These are phyloP conservation scores for Cottoperca gobio DNA, from an alignment of 2,797 vertebrate species.

Conservation along the genomic window DNA sequence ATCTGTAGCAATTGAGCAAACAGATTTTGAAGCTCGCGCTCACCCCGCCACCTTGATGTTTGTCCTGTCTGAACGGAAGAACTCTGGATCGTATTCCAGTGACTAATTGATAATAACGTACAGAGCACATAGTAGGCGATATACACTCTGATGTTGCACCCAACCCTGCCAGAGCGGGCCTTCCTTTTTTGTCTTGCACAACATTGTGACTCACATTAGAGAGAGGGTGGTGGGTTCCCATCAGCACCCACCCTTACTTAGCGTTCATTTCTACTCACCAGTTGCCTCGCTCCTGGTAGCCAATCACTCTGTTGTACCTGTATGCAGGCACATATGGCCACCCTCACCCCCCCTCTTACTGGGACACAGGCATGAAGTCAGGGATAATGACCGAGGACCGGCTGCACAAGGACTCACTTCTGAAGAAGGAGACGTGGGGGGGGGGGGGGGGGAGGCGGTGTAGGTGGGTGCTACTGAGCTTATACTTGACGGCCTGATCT, in stretches of 20 bases:
- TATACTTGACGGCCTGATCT: conserved; percentile 32
- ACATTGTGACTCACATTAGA: background rate
- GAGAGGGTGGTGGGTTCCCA: background rate
- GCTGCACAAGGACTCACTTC: conserved; percentile 4
- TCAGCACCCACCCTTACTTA: background rate
- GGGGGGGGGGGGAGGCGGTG: conserved; percentile 20
- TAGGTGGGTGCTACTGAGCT: conserved; percentile 29
- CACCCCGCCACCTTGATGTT: background rate
- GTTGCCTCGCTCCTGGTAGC: conserved; percentile 47
- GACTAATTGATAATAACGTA: conserved; percentile 3
- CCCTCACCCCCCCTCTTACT: background rate
- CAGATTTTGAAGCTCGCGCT: conserved; percentile 31
- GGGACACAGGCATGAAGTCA: background rate
- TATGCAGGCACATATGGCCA: conserved; percentile 66
- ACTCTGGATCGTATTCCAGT: background rate
- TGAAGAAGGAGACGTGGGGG: background rate
- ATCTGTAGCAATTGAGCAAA: conserved; percentile 36
- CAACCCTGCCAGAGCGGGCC: background rate
- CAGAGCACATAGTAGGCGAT: background rate
- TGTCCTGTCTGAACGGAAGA: background rate
- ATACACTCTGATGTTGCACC: background rate
- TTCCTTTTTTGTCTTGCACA: background rate
- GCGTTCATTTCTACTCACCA: conserved; percentile 12
- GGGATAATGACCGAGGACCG: conserved; percentile 32
- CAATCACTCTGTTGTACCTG: conserved; percentile 39